Conservation (phyloP, 2,888 invertebrate species). For the Ochropleura leucogaster region DNA sequence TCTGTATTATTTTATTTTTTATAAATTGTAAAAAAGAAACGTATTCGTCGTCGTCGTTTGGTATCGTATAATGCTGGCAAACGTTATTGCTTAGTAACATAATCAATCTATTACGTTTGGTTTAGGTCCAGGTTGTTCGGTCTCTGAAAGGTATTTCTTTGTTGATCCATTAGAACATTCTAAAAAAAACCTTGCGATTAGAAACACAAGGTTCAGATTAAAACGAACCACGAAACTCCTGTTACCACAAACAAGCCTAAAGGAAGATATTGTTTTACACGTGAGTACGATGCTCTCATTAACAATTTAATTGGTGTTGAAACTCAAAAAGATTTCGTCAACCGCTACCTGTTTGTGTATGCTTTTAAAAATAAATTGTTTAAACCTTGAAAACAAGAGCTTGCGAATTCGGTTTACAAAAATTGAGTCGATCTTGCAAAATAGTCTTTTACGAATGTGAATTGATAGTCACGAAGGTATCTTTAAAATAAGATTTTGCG, state of each 20-base stretch:
- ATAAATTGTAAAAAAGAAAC: too few species aligned
- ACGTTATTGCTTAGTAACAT: background rate
- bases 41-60: too few species aligned
- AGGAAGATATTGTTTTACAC: slow-evolving; percentile 26
- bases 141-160: background rate
- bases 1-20: too few species aligned
- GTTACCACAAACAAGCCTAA: slow-evolving; percentile 7
- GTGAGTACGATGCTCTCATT: slow-evolving; percentile 24
- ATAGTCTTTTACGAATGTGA: slow-evolving; percentile 3
- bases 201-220: slow-evolving; percentile 4
- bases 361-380: slow-evolving; percentile 29
- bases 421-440: slow-evolving; percentile 12
- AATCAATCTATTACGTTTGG: background rate
- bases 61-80: background rate
- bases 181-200: background rate
- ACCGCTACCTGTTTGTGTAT: slow-evolving; percentile 25
- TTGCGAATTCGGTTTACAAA: slow-evolving; percentile 23
- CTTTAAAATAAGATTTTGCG: background rate
- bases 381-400: slow-evolving; percentile 31
- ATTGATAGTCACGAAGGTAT: background rate
- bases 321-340: slow-evolving; percentile 37
- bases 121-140: background rate
- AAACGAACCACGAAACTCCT: background rate
- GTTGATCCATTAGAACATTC: background rate
- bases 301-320: slow-evolving; percentile 33